These are phyloP conservation scores for Gopherus evgoodei DNA, from an alignment of 2,113 vertebrate genomes.

Conservation along the genomic window DNA sequence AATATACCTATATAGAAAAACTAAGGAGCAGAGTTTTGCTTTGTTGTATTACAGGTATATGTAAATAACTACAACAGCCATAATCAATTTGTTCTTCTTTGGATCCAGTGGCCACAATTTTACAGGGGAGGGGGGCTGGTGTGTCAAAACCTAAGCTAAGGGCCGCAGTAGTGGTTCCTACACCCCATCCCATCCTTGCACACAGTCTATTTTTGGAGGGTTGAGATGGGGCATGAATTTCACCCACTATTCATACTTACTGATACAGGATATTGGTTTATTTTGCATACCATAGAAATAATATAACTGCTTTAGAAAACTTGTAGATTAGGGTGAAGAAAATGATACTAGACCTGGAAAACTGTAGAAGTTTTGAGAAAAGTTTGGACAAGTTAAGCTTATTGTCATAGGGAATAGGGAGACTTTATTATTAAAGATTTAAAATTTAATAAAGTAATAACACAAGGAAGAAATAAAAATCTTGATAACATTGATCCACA, in stretches of 20 bases:
- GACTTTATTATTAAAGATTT: slow-evolving; percentile 79
- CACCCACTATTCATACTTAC: not conserved
- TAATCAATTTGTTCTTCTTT: not conserved
- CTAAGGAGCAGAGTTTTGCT: not conserved
- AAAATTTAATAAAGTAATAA: slow-evolving; percentile 81
- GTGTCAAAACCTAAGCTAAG: not conserved
- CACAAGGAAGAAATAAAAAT: slow-evolving; percentile 75
- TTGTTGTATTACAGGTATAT: not conserved
- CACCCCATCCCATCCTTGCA: not conserved
- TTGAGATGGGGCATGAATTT: not conserved
- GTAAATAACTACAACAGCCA: no score
- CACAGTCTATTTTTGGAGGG: not conserved
- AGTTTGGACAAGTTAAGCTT: slow-evolving; percentile 66
- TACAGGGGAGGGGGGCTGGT: not conserved
- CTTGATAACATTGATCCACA: slow-evolving; percentile 72
- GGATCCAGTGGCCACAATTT: not conserved
- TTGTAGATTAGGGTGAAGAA: slow-evolving; percentile 17
- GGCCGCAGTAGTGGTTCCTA: not conserved
- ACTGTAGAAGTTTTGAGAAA: slow-evolving; percentile 42
- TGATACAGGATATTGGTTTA: not conserved
- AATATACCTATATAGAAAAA: not conserved
- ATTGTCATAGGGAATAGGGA: slow-evolving; percentile 66
- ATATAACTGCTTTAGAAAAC: not conserved
- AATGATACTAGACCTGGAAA: slow-evolving; percentile 8
- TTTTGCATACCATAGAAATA: slow-evolving; percentile 13